Evolutionary conservation across 2,888 invertebrate species (phyloP), one percentile per base, ranked within the genome.

Genomic region (Osmoderma eremita): DNA sequence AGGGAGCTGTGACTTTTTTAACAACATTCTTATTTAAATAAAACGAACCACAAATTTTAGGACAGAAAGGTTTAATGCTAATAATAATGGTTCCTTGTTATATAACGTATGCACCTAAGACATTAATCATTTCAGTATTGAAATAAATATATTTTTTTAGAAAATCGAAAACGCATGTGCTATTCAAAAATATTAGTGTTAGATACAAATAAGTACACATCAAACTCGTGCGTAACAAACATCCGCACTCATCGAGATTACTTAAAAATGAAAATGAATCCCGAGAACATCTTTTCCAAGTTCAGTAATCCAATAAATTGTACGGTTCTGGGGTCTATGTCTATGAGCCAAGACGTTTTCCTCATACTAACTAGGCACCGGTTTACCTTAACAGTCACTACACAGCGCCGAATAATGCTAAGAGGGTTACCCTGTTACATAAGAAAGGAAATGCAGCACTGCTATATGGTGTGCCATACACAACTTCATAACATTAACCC

Each of bases 401-500:
- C 39, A 36, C 53, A 36, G 36, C 38, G 39, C 63, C 38, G 49
- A 49, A 63, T 63, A 39, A 39, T 58, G 13, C 39, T 50, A 58
- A 66, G 49, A 56, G 65, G 58, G 65, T 66, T 50, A 61, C 58
- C 65, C 49, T 66, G 48, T 66, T 66, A 58, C 65, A 48, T 66
- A 66, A 66, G 65, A 66, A 63, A 54, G 54, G 54, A 54, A 54
- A 39, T 54, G 54, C 54, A 39, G 54, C 54, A 39, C 39, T 54
- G 54, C 39, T 54, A 50, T 38, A 22, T 30, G 63, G 12, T 18
- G 20, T 20, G 13, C 10, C n/a, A 20, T 39, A 30, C 54, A 63
- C 51, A 56, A 58, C 65, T 58, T 58, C 50, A 65, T 49, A 65
- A 65, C 65, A 58, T 66, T 66, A 66, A 66, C 65, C 65, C 61